Conservation (phyloP, 2,113 vertebrate species). For the Burhinus bistriatus region DNA sequence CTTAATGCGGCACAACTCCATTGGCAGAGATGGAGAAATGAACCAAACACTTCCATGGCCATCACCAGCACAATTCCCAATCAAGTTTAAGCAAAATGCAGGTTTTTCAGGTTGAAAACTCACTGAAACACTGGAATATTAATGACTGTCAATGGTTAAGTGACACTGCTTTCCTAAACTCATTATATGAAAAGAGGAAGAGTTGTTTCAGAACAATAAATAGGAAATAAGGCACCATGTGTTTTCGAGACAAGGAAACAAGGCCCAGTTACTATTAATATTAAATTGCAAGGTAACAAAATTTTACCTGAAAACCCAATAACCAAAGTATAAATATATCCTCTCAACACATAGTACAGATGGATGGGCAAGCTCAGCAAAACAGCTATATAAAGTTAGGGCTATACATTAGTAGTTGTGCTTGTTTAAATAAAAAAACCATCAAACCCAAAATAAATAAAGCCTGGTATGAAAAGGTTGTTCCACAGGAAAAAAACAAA, state of each 20-base stretch:
- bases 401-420: background rate
- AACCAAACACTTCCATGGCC: background rate
- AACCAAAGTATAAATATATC: background rate
- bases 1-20: background rate
- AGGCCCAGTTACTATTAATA: slow-evolving; percentile 1
- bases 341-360: background rate
- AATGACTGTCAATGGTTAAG: background rate
- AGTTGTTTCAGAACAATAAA: background rate
- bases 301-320: background rate
- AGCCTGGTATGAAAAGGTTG: background rate
- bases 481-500: background rate
- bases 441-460: background rate
- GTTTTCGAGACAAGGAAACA: background rate
- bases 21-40: background rate
- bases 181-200: background rate
- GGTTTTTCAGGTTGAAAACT: background rate
- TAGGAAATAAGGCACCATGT: background rate
- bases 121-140: background rate
- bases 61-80: background rate
- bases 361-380: background rate
- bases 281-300: background rate
- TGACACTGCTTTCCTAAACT: background rate
- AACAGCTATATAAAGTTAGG: background rate
- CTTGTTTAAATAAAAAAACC: background rate
- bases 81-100: background rate